Percentiles rank a stretch among this genome's conserved stretches.
phyloP scores from a whole-genome alignment of 2,113 vertebrate genomes.

The Cyanistes caeruleus region DNA sequence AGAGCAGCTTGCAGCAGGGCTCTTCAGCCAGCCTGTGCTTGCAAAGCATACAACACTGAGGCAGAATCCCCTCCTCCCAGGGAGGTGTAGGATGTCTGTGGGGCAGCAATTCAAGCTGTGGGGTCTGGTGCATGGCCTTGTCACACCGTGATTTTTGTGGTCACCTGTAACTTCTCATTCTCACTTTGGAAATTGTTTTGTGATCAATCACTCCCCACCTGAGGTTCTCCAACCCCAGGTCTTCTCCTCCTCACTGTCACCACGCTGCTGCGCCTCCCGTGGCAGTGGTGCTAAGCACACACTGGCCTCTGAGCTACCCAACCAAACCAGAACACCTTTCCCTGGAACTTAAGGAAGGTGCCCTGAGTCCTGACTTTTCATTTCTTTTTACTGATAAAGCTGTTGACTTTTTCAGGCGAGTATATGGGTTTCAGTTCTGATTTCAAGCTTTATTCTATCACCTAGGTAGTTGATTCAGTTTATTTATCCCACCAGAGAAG shows the following conservation, averaged over 20 bases:
- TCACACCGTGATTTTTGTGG: background rate
- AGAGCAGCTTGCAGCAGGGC: background rate
- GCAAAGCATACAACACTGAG: background rate
- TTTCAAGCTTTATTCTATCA: conserved; percentile 5
- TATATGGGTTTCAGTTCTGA: background rate
- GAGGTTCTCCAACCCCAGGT: background rate
- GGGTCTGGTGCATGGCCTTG: background rate
- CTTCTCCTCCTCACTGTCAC: background rate
- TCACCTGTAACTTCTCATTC: background rate
- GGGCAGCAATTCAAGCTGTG: background rate
- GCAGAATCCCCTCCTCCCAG: background rate
- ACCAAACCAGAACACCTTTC: background rate
- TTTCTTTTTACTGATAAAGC: background rate
- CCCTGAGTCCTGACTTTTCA: background rate
- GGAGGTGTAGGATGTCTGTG: background rate
- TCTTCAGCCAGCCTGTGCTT: background rate
- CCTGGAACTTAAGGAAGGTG: background rate
- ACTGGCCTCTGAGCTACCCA: background rate
- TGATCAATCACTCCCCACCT: background rate
- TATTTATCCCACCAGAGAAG: background rate
- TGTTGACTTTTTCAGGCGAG: background rate
- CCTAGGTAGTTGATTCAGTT: background rate
- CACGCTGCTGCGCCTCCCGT: accelerated
- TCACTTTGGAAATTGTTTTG: background rate
- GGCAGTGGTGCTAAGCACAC: background rate